Base-by-base conservation (phyloP, 2,113 vertebrate genomes). In the Peromyscus californicus region DNA sequence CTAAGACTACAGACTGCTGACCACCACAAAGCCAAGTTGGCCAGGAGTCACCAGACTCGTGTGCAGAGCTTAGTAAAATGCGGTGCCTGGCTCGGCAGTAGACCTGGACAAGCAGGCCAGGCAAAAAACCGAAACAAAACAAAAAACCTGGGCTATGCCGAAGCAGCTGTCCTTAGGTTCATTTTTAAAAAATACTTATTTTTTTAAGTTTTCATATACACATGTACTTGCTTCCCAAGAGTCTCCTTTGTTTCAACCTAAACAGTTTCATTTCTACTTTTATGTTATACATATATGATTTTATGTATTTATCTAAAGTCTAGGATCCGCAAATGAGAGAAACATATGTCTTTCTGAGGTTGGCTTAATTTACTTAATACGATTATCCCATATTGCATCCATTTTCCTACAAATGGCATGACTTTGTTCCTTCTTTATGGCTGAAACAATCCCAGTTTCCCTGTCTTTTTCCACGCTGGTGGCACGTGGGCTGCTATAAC, bases 51-150 rank as follows among this genome's bases (percentile, higher is more conserved):
- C 5, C 75, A 70, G 48, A 36, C 45, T 29, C 24, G 12, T 24
- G 4, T 5, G 19, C 0, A 2, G 45, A 24, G 31, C 45, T 70
- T 33, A n/a, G 45, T 6, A 24, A 51, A 13, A 48, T 4, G 29
- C 26, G 69, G n/a, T 0, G 0, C 17, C 45, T 29, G 31, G 57
- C 39, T 42, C n/a, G n/a, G n/a, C n/a, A n/a, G n/a, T n/a, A n/a
- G 57, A 57, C 54, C 31, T 22, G 59, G 80, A 26, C 33, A 29
- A 29, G 85, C 45, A 42, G 21, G 17, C 11, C 24, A 59, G 19
- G 26, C 5, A 42, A 72, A 9, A 39, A 4, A 70, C 31, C 11
- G 13, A 65, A 26, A 54, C 12, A 15, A 54, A 13, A 54, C 12
- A 54, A 54, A 54, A 54, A 33, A 19, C 5, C 31, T 13, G 70